Evolutionary conservation across 2,797 vertebrate genomes (phyloP).

Genomic region (Alcedo quadribrachys): DNA sequence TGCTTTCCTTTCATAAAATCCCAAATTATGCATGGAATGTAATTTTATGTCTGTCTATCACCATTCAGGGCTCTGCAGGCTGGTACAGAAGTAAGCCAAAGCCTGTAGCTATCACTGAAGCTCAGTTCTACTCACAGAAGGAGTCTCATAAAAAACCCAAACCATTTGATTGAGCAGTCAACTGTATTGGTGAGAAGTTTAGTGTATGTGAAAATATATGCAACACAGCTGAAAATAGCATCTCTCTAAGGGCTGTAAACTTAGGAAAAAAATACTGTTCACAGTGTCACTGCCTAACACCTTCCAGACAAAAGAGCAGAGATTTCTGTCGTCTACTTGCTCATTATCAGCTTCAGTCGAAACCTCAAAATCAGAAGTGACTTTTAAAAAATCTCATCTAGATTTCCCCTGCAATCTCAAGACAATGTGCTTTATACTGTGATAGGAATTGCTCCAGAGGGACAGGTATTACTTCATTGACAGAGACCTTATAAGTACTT

Average conservation of each 20-base stretch:
- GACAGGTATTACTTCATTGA: not conserved
- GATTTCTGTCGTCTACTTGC: not conserved
- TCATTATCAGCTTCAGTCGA: not conserved
- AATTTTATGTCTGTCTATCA: slow-evolving; percentile 39
- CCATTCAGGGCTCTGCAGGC: not conserved
- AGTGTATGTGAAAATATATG: not conserved
- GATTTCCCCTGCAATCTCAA: not conserved
- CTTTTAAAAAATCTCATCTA: not conserved
- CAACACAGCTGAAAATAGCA: slow-evolving; percentile 18
- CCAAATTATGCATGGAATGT: not conserved
- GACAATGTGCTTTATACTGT: not conserved
- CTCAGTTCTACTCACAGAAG: not conserved
- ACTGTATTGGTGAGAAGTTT: not conserved
- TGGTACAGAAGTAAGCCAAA: not conserved
- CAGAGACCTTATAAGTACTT: not conserved
- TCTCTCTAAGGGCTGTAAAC: not conserved
- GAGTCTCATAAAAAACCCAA: not conserved
- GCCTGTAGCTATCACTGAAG: not conserved
- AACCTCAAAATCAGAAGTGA: not conserved
- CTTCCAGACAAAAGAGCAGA: slow-evolving; percentile 1
- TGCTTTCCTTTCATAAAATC: not conserved
- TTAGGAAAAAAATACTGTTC: not conserved
- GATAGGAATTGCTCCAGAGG: not conserved
- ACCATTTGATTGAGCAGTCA: not conserved
- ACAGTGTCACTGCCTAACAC: not conserved